Evolutionary conservation across 2,888 invertebrate genomes (phyloP).

Genomic region (Branchipolynoe longqiensis): DNA sequence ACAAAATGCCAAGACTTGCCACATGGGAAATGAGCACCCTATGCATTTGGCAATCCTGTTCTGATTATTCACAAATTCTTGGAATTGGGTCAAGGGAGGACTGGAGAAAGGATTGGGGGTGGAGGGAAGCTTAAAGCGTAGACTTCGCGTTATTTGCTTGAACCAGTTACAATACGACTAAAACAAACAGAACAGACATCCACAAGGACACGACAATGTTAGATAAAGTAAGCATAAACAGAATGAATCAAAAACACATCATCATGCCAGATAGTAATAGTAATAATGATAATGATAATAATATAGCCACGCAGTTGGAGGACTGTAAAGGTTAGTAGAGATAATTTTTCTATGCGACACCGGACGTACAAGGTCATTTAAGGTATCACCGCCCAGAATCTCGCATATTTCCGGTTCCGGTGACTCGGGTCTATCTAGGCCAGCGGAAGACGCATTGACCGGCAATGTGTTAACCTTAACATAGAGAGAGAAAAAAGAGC

Average conservation of each 20-base stretch:
- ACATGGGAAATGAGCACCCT: no score
- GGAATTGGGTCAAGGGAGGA: no score
- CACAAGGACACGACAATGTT: no score
- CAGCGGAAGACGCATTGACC: constrained; percentile 14
- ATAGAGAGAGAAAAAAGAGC: constrained; percentile 20
- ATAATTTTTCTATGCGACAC: constrained; percentile 20
- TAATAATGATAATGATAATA: no score
- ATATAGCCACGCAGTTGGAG: constrained; percentile 29
- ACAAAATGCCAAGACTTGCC: no score
- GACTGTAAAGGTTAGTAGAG: constrained; percentile 39
- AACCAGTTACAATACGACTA: constrained; percentile 39
- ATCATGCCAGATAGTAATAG: constrained; percentile 38
- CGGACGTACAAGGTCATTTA: constrained; percentile 20
- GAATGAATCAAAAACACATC: not conserved
- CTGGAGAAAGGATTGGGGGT: no score
- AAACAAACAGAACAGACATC: constrained; percentile 2
- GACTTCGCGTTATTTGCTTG: constrained; percentile 1
- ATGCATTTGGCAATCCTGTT: no score
- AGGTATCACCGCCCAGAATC: constrained; percentile 18
- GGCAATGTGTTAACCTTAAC: constrained; percentile 37
- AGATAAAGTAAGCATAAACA: not conserved
- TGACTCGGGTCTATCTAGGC: constrained; percentile 32
- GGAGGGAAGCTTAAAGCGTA: no score
- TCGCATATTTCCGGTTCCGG: constrained; percentile 43
- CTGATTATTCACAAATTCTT: no score